phyloP scores from a whole-genome alignment of 2,797 vertebrate genomes.

The Rhinogobio ventralis region DNA sequence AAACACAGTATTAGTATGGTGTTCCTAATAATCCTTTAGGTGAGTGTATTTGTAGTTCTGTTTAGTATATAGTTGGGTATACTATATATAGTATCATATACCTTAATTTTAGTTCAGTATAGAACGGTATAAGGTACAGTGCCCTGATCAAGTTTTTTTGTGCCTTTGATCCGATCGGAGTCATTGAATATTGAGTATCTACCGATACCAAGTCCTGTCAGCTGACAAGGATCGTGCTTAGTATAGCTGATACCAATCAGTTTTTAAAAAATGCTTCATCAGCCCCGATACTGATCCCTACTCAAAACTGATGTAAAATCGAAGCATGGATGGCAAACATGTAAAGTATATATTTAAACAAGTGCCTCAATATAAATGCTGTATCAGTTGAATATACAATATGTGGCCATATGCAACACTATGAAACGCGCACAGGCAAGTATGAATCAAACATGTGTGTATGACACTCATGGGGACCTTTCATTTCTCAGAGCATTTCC shows the following conservation, averaged over 20 bases:
- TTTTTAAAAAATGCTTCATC: no score
- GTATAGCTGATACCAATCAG: no score
- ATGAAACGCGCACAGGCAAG: background rate
- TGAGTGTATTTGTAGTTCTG: no score
- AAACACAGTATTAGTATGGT: no score
- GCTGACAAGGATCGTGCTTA: no score
- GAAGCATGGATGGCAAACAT: background rate
- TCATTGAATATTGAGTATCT: no score
- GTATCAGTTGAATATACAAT: background rate
- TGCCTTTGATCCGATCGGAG: no score
- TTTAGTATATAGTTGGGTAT: background rate
- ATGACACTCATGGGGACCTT: background rate
- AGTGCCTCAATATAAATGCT: background rate
- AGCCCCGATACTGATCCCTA: no score
- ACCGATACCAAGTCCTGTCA: no score
- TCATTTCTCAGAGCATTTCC: slow-evolving; percentile 11
- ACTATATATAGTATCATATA: background rate
- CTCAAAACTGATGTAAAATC: background rate
- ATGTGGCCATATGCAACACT: background rate
- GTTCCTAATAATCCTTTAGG: no score
- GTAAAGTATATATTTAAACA: background rate
- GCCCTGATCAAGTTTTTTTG: no score
- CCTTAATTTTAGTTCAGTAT: background rate
- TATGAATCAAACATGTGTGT: background rate
- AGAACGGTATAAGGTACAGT: background rate